These are phyloP conservation scores for Pterophyllum scalare DNA, from an alignment of 2,113 vertebrate genomes.

Conservation along the genomic window DNA sequence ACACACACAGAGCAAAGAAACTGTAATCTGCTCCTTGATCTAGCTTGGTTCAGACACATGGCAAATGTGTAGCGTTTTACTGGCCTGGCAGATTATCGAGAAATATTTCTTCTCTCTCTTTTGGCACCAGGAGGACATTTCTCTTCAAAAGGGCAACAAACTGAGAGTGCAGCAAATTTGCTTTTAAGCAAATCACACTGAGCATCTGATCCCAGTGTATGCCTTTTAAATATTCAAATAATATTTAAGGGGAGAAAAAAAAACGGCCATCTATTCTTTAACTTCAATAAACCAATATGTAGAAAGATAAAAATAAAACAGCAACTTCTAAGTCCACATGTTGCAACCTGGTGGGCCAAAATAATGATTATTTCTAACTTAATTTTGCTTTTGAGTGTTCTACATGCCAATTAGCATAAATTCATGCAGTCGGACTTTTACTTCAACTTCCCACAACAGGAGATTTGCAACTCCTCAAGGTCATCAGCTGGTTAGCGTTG, in stretches of 20 bases:
- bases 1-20: conserved; percentile 2
- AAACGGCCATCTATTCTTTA: not conserved
- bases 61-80: conserved; percentile 32
- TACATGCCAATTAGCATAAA: too few relatives aligned
- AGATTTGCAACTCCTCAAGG: too few relatives aligned
- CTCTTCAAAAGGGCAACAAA: not conserved
- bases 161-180: not conserved
- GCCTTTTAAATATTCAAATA: not conserved
- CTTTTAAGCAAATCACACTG: not conserved
- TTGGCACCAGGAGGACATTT: conserved; percentile 8
- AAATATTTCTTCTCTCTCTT: conserved; percentile 7
- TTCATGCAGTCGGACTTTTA: too few relatives aligned
- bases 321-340: too few relatives aligned
- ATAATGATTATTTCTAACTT: too few relatives aligned
- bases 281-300: too few relatives aligned
- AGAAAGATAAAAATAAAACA: too few relatives aligned
- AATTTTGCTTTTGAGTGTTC: too few relatives aligned
- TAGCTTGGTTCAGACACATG: conserved; percentile 28
- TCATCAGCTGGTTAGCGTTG: not conserved
- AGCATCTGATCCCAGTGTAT: not conserved
- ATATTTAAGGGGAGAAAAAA: not conserved
- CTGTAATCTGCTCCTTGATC: conserved; percentile 53
- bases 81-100: conserved; percentile 1
- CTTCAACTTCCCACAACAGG: too few relatives aligned
- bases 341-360: too few relatives aligned